phyloP scores from a whole-genome alignment of 2,797 vertebrate species.

The Peromyscus eremicus region DNA sequence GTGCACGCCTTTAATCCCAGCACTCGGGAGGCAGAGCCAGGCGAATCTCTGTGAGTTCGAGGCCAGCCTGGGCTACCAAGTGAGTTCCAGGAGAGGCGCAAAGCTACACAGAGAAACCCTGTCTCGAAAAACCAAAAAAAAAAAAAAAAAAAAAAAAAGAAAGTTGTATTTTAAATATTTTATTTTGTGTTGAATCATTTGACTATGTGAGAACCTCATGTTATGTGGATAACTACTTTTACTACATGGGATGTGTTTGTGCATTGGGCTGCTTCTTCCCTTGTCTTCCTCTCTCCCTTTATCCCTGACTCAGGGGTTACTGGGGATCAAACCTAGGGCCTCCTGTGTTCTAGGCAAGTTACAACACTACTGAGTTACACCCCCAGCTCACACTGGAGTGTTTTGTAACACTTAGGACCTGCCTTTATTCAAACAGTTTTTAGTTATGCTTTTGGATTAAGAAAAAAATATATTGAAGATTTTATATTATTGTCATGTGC shows the following conservation, averaged over 20 bases:
- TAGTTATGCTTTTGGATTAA: background rate
- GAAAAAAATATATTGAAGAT: background rate
- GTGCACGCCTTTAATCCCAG: too few species aligned
- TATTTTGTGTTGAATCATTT: background rate
- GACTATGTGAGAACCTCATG: rapidly evolving
- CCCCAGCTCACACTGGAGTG: too few species aligned
- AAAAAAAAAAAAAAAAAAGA: too few species aligned
- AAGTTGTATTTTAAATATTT: background rate
- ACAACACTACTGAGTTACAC: background rate
- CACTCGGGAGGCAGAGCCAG: too few species aligned
- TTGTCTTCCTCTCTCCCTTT: background rate
- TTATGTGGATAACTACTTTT: rapidly evolving
- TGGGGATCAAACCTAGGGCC: background rate
- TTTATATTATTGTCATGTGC: background rate
- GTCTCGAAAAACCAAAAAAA: too few species aligned
- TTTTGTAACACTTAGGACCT: background rate
- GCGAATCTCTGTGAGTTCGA: too few species aligned
- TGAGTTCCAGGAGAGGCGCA: too few species aligned
- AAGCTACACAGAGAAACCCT: too few species aligned
- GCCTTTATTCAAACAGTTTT: background rate
- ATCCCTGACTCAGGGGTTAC: background rate
- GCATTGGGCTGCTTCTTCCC: too few species aligned
- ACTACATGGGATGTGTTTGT: rapidly evolving
- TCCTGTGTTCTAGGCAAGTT: background rate
- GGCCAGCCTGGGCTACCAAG: too few species aligned